Percentiles rank a stretch among this genome's conserved stretches.
Conservation (phyloP, 2,113 vertebrate genomes). For the Pseudolaguvia tuberculata region DNA sequence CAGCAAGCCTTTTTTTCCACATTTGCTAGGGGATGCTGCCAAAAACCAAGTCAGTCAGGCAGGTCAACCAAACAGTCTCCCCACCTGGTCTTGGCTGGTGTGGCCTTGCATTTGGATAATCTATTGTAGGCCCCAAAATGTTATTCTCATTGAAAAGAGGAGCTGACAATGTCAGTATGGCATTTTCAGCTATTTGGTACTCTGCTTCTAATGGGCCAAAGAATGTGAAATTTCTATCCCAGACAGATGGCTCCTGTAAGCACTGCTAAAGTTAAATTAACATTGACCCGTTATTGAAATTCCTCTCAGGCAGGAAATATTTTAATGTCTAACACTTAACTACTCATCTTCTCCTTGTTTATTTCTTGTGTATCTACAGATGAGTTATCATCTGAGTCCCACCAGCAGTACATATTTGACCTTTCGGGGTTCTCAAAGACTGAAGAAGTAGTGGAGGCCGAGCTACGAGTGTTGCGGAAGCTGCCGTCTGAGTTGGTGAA, state of each 20-base stretch:
- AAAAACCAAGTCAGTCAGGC: constrained; percentile 27
- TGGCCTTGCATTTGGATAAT: constrained; percentile 46
- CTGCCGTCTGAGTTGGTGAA: constrained; percentile 52
- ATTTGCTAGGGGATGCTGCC: constrained; percentile 45
- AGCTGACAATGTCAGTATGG: constrained; percentile 44
- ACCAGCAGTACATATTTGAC: constrained; percentile 76
- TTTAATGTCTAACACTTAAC: constrained; percentile 22
- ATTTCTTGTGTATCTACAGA: constrained; percentile 43
- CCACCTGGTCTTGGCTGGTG: constrained; percentile 39
- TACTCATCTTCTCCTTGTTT: constrained; percentile 4
- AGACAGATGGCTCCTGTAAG: constrained; percentile 37
- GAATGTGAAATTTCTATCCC: constrained; percentile 29
- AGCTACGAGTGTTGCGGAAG: constrained; percentile 73
- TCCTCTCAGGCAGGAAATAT: constrained; percentile 4
- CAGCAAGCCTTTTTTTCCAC: constrained; percentile 42
- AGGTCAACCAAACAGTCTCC: constrained; percentile 44
- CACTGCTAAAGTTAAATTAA: constrained; percentile 34
- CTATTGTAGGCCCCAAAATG: constrained; percentile 40
- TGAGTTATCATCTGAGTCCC: constrained; percentile 35
- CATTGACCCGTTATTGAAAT: constrained; percentile 32
- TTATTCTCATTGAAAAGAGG: constrained; percentile 42
- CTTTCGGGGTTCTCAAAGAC: constrained; percentile 68
- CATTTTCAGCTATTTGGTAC: constrained; percentile 44
- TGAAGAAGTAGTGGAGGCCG: constrained; percentile 73
- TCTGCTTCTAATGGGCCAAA: constrained; percentile 33